Percentiles rank a stretch among this genome's conserved stretches.
Evolutionary conservation across 2,113 vertebrate species (phyloP).

Genomic region (Cynocephalus volans): DNA sequence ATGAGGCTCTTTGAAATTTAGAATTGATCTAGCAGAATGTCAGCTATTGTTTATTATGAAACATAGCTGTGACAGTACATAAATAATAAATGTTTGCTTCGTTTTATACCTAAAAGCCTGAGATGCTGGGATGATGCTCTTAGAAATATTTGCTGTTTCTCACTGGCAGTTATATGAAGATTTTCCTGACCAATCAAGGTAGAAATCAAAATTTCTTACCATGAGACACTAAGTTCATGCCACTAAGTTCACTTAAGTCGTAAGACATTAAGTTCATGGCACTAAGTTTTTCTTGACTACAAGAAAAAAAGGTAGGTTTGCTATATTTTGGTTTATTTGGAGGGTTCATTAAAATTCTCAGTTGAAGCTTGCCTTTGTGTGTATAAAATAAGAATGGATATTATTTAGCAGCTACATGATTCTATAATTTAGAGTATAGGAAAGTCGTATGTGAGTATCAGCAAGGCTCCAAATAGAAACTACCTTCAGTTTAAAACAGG

Average conservation of each 20-base stretch:
- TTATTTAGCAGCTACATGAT: background rate
- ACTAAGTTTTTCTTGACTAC: background rate
- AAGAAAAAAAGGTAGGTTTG: background rate
- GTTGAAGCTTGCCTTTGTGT: conserved; percentile 13
- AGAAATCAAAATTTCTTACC: background rate
- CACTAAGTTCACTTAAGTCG: background rate
- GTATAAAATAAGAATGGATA: background rate
- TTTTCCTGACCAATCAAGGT: conserved; percentile 8
- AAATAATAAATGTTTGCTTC: conserved; percentile 67
- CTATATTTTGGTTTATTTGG: background rate
- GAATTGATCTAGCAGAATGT: conserved; percentile 56
- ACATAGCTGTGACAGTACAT: conserved; percentile 43
- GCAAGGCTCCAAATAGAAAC: background rate
- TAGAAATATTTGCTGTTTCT: conserved; percentile 45
- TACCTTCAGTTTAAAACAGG: conserved; percentile 5
- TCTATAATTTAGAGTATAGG: background rate
- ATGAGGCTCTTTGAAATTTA: conserved; percentile 37
- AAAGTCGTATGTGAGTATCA: background rate
- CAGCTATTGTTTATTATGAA: conserved; percentile 57
- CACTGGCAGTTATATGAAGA: conserved; percentile 34
- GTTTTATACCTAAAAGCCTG: conserved; percentile 44
- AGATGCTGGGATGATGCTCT: conserved; percentile 46
- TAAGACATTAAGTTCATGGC: background rate
- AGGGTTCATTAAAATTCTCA: background rate
- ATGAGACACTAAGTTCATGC: background rate